phyloP scores from a whole-genome alignment of 2,113 vertebrate species.

The Daphoenositta chrysoptera region DNA sequence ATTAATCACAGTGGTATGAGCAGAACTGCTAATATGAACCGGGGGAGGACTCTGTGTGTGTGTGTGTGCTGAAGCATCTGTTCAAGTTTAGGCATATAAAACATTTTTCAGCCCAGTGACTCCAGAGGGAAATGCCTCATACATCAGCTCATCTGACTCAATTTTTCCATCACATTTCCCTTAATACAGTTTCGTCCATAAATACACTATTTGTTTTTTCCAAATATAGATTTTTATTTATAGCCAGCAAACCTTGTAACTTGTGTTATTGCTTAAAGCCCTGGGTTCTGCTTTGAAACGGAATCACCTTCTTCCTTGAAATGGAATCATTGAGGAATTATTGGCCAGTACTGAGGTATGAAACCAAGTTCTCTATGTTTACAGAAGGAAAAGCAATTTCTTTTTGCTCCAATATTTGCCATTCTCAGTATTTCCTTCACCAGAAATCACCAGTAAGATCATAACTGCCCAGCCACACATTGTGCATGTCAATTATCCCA shows the following conservation, averaged over 20 bases:
- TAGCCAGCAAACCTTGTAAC: conserved; percentile 19
- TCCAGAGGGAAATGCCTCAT: conserved; percentile 64
- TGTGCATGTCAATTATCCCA: rapidly evolving
- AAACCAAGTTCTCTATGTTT: not conserved
- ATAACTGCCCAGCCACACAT: rapidly evolving
- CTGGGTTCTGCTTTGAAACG: not conserved
- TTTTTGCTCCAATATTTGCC: not conserved
- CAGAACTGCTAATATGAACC: not conserved
- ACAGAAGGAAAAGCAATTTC: not conserved
- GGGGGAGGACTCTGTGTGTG: not conserved
- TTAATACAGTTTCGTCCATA: conserved; percentile 37
- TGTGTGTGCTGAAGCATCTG: conserved; percentile 44
- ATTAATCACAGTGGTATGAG: not conserved
- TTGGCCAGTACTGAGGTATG: not conserved
- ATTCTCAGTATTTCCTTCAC: not conserved
- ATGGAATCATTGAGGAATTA: not conserved
- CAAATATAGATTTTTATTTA: conserved; percentile 62
- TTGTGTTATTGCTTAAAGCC: not conserved
- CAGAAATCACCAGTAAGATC: not conserved
- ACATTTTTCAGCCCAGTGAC: conserved; percentile 59
- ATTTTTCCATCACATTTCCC: conserved; percentile 72
- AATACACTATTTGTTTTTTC: conserved; percentile 33
- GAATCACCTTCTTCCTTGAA: not conserved
- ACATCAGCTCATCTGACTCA: conserved; percentile 70
- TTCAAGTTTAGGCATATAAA: conserved; percentile 63